Conservation (phyloP, 1,140 invertebrate species). For the Thalassaphorura encarpata region DNA sequence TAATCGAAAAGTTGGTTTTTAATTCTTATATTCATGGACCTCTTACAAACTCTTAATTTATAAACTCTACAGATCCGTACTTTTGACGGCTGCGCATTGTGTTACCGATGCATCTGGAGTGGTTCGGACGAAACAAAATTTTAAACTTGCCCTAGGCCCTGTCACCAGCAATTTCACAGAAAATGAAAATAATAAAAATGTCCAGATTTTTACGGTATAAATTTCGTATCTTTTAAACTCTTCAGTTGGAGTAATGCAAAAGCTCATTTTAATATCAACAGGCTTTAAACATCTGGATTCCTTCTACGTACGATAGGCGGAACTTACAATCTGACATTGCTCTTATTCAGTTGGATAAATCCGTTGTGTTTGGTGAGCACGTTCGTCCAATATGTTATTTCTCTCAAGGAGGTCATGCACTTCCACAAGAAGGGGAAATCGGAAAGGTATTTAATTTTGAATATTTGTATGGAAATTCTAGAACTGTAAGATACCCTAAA, state of each 20-base stretch:
- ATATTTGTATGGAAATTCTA: background rate
- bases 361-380: constrained; percentile 36
- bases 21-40: background rate
- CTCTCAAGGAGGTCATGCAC: background rate
- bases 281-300: constrained; percentile 2
- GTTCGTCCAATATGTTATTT: constrained; percentile 39
- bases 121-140: background rate
- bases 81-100: constrained; percentile 8
- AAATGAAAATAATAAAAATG: constrained; percentile 1
- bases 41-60: too few relatives aligned
- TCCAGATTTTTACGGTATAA: constrained; percentile 9
- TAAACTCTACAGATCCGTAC: background rate
- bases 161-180: constrained; percentile 8
- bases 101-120: background rate
- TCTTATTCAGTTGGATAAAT: constrained; percentile 37
- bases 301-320: constrained; percentile 2
- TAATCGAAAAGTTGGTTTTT: constrained; percentile 2
- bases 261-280: background rate
- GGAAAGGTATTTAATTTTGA: background rate
- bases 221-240: background rate
- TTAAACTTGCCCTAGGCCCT: constrained; percentile 12
- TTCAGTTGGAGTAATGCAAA: background rate
- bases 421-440: background rate
- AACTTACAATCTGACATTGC: constrained; percentile 37
- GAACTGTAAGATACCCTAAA: too few relatives aligned